phyloP scores from a whole-genome alignment of 2,888 invertebrate genomes.

The Ypsolopha scabrella region DNA sequence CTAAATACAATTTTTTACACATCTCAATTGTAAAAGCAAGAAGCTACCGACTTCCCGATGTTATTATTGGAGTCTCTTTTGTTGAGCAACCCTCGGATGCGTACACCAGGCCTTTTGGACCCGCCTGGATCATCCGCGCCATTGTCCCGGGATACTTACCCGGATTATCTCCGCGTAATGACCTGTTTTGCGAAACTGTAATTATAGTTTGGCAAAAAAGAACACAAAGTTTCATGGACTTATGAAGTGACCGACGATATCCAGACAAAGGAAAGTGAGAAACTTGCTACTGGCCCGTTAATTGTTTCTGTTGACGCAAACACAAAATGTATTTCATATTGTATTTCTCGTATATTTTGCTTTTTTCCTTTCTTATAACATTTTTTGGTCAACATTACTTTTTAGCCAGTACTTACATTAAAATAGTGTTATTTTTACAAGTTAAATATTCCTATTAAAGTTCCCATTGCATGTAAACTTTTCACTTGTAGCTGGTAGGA shows the following conservation, averaged over 20 bases:
- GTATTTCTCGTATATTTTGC: too few species aligned
- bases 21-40: slow-evolving; percentile 47
- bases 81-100: slow-evolving; percentile 38
- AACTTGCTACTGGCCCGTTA: slow-evolving; percentile 18
- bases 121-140: slow-evolving; percentile 31
- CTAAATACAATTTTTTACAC: background rate
- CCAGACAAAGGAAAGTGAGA: slow-evolving; percentile 18
- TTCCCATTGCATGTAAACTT: too few species aligned
- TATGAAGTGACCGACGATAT: slow-evolving; percentile 39
- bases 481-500: too few species aligned
- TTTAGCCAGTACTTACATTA: too few species aligned
- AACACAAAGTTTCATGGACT: slow-evolving; percentile 32
- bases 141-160: slow-evolving; percentile 42
- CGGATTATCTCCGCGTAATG: slow-evolving; percentile 58
- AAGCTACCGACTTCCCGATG: slow-evolving; percentile 67
- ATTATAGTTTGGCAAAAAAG: slow-evolving; percentile 28
- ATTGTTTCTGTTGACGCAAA: slow-evolving; percentile 23
- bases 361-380: background rate
- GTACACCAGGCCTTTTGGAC: slow-evolving; percentile 39
- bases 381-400: background rate
- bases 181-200: slow-evolving; percentile 58
- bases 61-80: slow-evolving; percentile 51
- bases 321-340: slow-evolving; percentile 2
- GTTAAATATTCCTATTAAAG: too few species aligned
- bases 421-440: too few species aligned